Evolutionary conservation across 2,888 invertebrate genomes (phyloP).

Genomic region (Hecatera dysodea): DNA sequence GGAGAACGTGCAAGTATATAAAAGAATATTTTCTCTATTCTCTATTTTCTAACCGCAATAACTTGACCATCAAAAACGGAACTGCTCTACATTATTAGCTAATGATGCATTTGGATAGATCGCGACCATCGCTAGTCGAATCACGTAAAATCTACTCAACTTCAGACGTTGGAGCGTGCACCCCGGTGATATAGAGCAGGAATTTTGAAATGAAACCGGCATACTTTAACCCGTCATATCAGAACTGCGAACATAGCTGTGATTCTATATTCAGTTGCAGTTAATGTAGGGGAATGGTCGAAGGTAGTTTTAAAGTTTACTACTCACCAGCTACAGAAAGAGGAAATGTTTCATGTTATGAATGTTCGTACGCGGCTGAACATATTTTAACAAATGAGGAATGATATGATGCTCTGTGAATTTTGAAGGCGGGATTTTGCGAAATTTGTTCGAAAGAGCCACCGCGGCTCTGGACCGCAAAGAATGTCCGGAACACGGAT

Average conservation of each 20-base stretch:
- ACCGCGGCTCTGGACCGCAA: too few species aligned
- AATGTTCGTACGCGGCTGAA: too few species aligned
- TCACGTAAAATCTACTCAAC: constrained; percentile 60
- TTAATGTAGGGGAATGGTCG: not conserved
- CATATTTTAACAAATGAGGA: too few species aligned
- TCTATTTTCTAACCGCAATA: not conserved
- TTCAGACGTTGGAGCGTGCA: constrained; percentile 32
- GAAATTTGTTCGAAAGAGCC: too few species aligned
- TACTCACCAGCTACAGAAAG: too few species aligned
- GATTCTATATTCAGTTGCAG: constrained; percentile 3
- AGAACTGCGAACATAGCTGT: constrained; percentile 16
- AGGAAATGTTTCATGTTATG: too few species aligned
- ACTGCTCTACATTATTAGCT: constrained; percentile 17
- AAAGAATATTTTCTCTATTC: too few species aligned
- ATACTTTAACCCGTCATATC: constrained; percentile 41
- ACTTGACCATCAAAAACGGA: not conserved
- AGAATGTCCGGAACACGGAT: too few species aligned
- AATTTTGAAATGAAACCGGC: constrained; percentile 51
- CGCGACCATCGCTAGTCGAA: constrained; percentile 45
- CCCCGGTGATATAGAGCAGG: constrained; percentile 36
- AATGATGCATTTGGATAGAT: constrained; percentile 38
- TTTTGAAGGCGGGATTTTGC: too few species aligned
- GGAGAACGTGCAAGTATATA: too few species aligned
- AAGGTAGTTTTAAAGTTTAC: too few species aligned
- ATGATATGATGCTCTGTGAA: too few species aligned